Evolutionary conservation across 1,140 invertebrate genomes (phyloP), one percentile per base, ranked within the genome.

Genomic region (Penaeus japonicus): DNA sequence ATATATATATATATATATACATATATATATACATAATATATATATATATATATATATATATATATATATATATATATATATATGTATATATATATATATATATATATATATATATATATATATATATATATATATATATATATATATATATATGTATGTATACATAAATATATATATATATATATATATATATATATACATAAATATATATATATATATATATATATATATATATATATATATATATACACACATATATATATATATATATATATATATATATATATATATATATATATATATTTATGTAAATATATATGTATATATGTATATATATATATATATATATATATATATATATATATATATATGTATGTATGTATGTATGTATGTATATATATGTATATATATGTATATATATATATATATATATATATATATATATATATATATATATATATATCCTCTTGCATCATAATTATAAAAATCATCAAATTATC

Each of bases 161-260:
- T 24, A 70, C 24, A 70, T 70, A 70, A n/a, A 70, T 70, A 70
- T 70, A 70, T 70, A 70, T 70, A 70, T 70, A 70, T 70, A 70
- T 70, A 70, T 70, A 20, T 70, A 70, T n/a, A 70, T 70, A 70
- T 70, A 70, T 70, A 70, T 70, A 17, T 70, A 70, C 5, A 70
- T 70, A 70, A 22, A 70, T 70, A 70, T 70, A 70, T 70, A n/a
- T 70, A 70, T 70, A 70, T 70, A 70, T 70, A 70, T 70, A n/a
- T n/a, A 70, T 70, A 70, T 70, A 70, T 70, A n/a, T n/a, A 70
- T 70, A 70, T 70, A n/a, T n/a, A 70, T 70, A 70, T 70, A 70
- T 70, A 70, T 70, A 70, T 12, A 70, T 70, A 70, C 24, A 70
- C 10, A 70, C 24, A 70, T 70, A 70, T 70, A 70, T 70, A 70